Percentiles rank a stretch among this genome's conserved stretches.
Conservation (phyloP, 1,140 invertebrate genomes). For the Micrasema longulum region DNA sequence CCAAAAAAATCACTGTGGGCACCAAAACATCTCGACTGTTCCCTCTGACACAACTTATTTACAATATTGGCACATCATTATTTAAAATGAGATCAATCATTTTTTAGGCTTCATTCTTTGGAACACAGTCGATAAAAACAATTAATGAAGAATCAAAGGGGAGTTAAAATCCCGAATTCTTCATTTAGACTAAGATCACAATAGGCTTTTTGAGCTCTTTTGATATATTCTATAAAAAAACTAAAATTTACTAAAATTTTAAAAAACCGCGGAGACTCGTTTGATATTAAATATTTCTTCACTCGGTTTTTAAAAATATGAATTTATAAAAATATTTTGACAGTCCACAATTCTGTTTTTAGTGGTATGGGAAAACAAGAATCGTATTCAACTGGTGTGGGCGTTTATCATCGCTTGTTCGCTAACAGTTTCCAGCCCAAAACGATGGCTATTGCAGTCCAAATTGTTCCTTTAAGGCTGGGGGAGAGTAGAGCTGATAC, state of each 20-base stretch:
- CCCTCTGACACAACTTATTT: slow-evolving; percentile 20
- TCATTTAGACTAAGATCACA: slow-evolving; percentile 50
- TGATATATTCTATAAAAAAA: not conserved
- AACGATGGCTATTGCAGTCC: slow-evolving; percentile 64
- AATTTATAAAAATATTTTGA: slow-evolving; percentile 30
- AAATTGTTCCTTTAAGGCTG: no score
- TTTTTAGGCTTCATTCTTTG: slow-evolving; percentile 54
- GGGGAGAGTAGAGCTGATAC: slow-evolving; percentile 60
- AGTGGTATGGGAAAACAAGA: no score
- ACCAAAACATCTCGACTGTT: slow-evolving; percentile 16
- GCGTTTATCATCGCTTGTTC: slow-evolving; percentile 66
- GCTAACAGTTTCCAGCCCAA: slow-evolving; percentile 65
- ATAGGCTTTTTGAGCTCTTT: slow-evolving; percentile 29
- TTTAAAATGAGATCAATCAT: slow-evolving; percentile 54
- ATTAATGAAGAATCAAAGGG: not conserved
- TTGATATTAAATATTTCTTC: not conserved
- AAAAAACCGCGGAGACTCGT: slow-evolving; percentile 9
- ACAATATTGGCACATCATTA: slow-evolving; percentile 53
- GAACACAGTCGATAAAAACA: slow-evolving; percentile 39
- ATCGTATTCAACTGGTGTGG: no score
- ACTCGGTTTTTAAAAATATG: slow-evolving; percentile 11
- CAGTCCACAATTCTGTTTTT: no score
- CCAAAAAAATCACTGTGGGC: slow-evolving; percentile 44
- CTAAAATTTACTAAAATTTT: slow-evolving; percentile 14
- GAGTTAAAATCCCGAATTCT: not conserved